These are phyloP conservation scores for Luperina testacea DNA, from an alignment of 2,888 invertebrate species.

Conservation along the genomic window DNA sequence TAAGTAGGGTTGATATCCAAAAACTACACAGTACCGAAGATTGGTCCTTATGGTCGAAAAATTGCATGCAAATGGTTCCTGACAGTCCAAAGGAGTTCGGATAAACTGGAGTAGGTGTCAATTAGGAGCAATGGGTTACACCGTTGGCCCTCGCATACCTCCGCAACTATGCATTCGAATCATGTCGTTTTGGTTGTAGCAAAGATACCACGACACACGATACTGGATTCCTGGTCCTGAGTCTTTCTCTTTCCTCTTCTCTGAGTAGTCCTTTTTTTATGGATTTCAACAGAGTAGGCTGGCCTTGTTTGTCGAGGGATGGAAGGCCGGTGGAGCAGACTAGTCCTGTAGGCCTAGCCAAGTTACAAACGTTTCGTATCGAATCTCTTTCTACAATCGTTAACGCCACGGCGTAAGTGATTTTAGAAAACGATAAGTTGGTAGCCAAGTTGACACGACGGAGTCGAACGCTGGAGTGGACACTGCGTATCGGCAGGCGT, in stretches of 20 bases:
- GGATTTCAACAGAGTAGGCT: background rate
- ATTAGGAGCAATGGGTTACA: slow-evolving; percentile 12
- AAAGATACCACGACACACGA: background rate
- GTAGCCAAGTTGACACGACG: too few relatives aligned
- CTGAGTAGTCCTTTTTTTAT: too few relatives aligned
- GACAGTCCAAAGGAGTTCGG: background rate
- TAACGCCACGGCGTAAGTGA: too few relatives aligned
- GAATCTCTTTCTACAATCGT: too few relatives aligned
- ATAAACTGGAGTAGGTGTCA: slow-evolving; percentile 14
- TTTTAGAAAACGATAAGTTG: too few relatives aligned
- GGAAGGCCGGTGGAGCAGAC: too few relatives aligned
- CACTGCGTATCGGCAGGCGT: too few relatives aligned
- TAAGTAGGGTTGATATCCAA: background rate
- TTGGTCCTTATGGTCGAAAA: background rate
- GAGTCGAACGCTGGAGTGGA: too few relatives aligned
- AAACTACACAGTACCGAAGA: background rate
- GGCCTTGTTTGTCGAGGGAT: background rate
- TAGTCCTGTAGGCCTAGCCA: too few relatives aligned
- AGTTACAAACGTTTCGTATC: too few relatives aligned
- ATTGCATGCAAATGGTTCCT: background rate
- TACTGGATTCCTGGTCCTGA: background rate
- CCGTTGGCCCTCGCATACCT: background rate
- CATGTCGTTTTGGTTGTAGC: background rate
- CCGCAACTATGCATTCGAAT: background rate
- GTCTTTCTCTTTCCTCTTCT: background rate